phyloP scores from a whole-genome alignment of 2,113 vertebrate species.

The Montifringilla adamsi region DNA sequence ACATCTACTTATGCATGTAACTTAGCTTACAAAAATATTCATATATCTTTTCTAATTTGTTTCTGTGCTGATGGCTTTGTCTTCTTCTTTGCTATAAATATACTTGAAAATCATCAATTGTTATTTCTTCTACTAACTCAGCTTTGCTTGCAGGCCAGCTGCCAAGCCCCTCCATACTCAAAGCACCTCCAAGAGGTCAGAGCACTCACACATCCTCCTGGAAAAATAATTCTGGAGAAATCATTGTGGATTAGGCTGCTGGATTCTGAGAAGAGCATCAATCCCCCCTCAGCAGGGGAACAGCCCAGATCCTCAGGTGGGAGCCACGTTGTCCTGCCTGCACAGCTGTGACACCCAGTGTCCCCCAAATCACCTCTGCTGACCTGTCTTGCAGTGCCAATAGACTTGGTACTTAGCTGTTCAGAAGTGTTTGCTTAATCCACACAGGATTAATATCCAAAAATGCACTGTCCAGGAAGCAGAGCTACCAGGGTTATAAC shows the following conservation, averaged over 20 bases:
- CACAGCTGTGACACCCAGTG: background rate
- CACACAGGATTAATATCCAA: background rate
- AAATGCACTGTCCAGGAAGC: background rate
- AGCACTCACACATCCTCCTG: background rate
- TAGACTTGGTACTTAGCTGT: background rate
- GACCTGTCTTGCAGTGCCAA: background rate
- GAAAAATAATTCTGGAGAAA: background rate
- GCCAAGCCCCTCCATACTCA: too few species aligned
- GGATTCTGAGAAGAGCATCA: background rate
- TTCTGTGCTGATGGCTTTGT: too few species aligned
- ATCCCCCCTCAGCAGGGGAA: background rate
- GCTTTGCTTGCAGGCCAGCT: too few species aligned
- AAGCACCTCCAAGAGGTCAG: background rate
- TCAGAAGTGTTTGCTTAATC: background rate
- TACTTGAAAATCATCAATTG: too few species aligned
- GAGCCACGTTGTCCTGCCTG: background rate
- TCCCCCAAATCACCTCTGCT: background rate
- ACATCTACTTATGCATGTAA: too few species aligned
- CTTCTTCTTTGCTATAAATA: too few species aligned
- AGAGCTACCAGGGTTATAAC: background rate
- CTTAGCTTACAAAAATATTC: too few species aligned
- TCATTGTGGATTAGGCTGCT: background rate
- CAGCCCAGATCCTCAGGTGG: background rate
- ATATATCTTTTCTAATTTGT: too few species aligned
- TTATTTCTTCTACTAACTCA: too few species aligned